phyloP scores from a whole-genome alignment of 1,140 invertebrate species.

The Drosophila tani region DNA sequence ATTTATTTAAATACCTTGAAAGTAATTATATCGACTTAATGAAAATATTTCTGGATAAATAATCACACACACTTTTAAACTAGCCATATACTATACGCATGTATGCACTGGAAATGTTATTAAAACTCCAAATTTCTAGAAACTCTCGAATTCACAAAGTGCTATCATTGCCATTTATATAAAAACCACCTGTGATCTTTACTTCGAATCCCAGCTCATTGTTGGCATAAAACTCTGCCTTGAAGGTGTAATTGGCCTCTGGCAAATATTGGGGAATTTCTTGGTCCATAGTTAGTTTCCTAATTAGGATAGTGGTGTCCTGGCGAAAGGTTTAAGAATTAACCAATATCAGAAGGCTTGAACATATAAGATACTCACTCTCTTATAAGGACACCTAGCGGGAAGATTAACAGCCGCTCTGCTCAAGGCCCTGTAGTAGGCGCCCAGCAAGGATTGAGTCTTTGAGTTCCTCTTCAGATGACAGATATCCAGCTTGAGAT shows the following conservation, averaged over 20 bases:
- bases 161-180: background rate
- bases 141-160: too few relatives aligned
- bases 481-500: slow-evolving; percentile 30
- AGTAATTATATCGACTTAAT: too few relatives aligned
- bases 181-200: slow-evolving; percentile 10
- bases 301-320: slow-evolving; percentile 5
- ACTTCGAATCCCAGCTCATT: background rate
- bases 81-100: too few relatives aligned
- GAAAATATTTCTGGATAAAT: too few relatives aligned
- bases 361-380: slow-evolving; percentile 13
- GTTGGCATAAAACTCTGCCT: slow-evolving; percentile 27
- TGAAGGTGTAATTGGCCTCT: slow-evolving; percentile 40
- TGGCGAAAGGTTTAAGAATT: too few relatives aligned
- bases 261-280: slow-evolving; percentile 33
- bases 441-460: background rate
- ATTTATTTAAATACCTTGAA: too few relatives aligned
- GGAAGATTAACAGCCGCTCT: slow-evolving; percentile 20
- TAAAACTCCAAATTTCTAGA: too few relatives aligned
- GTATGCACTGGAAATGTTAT: too few relatives aligned
- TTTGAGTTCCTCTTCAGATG: slow-evolving; percentile 2
- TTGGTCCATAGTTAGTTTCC: slow-evolving; percentile 5
- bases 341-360: too few relatives aligned
- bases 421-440: slow-evolving; percentile 9
- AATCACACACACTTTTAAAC: too few relatives aligned
- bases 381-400: slow-evolving; percentile 27